Percentiles rank a stretch among this genome's conserved stretches.
Evolutionary conservation across 2,113 vertebrate genomes (phyloP).

Genomic region (Gasterosteus aculeatus): DNA sequence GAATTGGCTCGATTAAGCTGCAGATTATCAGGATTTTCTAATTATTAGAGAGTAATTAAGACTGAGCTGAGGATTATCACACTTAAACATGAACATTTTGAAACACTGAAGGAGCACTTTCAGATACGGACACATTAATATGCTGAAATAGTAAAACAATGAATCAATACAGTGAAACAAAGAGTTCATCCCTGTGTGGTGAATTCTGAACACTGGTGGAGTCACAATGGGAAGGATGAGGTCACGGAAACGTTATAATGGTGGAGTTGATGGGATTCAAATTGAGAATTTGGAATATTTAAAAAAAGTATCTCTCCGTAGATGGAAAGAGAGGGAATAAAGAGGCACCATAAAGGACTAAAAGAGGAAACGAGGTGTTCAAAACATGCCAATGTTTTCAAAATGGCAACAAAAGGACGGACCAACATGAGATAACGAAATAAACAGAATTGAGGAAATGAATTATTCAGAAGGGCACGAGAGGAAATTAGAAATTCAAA

Average conservation of each 20-base stretch:
- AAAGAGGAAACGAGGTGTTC: neutral
- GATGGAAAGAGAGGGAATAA: neutral
- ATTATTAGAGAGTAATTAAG: constrained; percentile 72
- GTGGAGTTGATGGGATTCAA: neutral
- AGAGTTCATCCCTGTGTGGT: constrained; percentile 10
- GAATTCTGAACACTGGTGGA: constrained; percentile 6
- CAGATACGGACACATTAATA: constrained; percentile 13
- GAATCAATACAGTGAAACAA: constrained; percentile 10
- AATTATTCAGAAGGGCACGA: neutral
- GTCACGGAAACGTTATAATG: neutral
- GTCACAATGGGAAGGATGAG: neutral
- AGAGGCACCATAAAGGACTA: neutral
- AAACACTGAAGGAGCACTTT: constrained; percentile 31
- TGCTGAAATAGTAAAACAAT: constrained; percentile 24
- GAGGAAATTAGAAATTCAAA: neutral
- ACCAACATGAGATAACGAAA: neutral
- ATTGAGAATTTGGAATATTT: neutral
- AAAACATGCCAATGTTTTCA: neutral
- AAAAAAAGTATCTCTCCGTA: neutral
- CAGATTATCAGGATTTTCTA: constrained; percentile 70
- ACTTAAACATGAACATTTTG: constrained; percentile 45
- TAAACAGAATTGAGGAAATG: neutral
- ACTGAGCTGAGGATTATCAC: constrained; percentile 50
- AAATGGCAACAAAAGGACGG: neutral
- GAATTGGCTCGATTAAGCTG: constrained; percentile 59